Base-by-base conservation (phyloP, 2,797 vertebrate species). In the Taenioides sp. region DNA sequence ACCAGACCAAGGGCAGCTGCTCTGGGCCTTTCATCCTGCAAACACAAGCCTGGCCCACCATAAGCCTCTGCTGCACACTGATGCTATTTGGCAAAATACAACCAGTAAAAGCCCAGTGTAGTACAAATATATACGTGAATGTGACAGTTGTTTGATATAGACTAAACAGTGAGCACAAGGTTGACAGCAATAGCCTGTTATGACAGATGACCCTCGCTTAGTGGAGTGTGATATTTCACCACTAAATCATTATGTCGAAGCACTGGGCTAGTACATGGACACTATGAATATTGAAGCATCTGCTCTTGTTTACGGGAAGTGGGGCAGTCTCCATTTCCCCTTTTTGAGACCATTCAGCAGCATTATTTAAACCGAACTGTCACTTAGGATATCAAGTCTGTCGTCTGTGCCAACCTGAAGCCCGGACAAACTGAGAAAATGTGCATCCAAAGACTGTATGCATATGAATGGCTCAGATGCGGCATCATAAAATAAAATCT, bases 141-240 rank as follows among this genome's bases (percentile, higher is more conserved):
- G 52, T 23, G 37, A 65, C 34, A 61, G 66, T 54, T 20, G 6
- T 55, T 75, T 25, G 49, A 65, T 64, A 65, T 16, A 80, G 73
- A 67, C 78, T 73, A 76, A 86, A 78, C 78, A 80, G 11, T 70
- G 65, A 78, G 34, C 49, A 75, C 27, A 69, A 57, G 10, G 25
- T 31, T 50, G 50, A 66, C 12, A 40, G 50, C 2, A 77, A 73
- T 66, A 76, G 22, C 20, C 57, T 69, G 63, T 65, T 58, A 60
- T 58, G 28, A 22, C 37, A 52, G 34, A 69, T 67, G 23, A 75
- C 57, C 37, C 20, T 34, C n/a, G 27, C 31, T 55, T 18, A 73
- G 66, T 40, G 54, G 67, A 68, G 9, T 31, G 16, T 37, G 37
- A 22, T 49, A 58, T 27, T 65, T 69, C 49, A 64, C 60, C 37